Base-by-base conservation (phyloP, 2,113 vertebrate species). In the Mormyrus lacerda region DNA sequence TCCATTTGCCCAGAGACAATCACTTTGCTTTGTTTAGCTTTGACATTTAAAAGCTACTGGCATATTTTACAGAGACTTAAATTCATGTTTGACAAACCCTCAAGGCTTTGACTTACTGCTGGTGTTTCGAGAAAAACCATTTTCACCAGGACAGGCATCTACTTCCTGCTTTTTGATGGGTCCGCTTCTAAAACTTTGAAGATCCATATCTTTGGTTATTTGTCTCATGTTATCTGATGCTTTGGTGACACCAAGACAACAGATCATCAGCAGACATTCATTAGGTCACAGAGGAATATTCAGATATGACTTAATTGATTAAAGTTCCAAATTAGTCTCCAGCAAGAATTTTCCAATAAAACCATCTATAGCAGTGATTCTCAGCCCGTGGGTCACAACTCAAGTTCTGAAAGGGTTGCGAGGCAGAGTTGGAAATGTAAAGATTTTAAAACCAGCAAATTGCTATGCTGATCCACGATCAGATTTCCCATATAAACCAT, bases 11-110 rank as follows among this genome's bases (percentile, higher is more conserved):
- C 35, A 42, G 44, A 15, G 44, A 82, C 31, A 17, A 51, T 82
- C 48, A 15, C 47, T 88, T 88, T 76, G 61, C 87, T 76, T 76
- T 76, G 87, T 76, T 88, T 89, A 51, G 31, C 48, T 89, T 51
- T 88, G 87, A 73, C 61, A 88, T 88, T 88, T 88, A 48, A 69
- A 76, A n/a, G 65, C 87, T 88, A 61, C 51, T 39, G 51, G 86
- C 51, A 86, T 19, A 47, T 84, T 84, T 84, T 84, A 47, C 82
- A 84, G 19, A 65, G 55, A 87, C 55, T 87, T 61, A 65, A 53
- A 87, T 87, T 53, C 39, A 42, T 87, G 19, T 55, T 55, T 87
- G 44, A 47, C 82, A 84, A 84, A 47, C 44, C 44, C 44, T 24
- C 47, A 84, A 24, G 44, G 82, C 39, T 35, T 84, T 47, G 44